phyloP scores from a whole-genome alignment of 2,797 vertebrate genomes.

The Taeniopygia guttata region DNA sequence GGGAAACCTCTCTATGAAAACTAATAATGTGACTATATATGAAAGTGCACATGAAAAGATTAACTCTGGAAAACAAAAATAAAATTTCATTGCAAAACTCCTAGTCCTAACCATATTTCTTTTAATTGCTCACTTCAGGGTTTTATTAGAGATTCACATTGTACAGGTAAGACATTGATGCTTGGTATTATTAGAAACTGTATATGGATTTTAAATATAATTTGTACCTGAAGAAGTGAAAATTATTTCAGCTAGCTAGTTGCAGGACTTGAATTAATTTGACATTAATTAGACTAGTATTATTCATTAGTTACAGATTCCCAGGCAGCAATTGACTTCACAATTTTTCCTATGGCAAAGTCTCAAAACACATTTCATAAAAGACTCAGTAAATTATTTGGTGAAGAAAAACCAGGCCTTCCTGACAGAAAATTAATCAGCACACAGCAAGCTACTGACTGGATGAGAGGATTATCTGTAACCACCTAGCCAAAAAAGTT shows the following conservation, averaged over 20 bases:
- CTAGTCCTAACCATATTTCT: not conserved
- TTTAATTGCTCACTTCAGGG: not conserved
- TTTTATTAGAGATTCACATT: not conserved
- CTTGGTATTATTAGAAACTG: not conserved
- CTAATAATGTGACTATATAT: not conserved
- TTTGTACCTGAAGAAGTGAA: constrained; percentile 12
- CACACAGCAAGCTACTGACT: not conserved
- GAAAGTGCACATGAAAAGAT: not conserved
- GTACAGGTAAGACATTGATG: not conserved
- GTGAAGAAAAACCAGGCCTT: not conserved
- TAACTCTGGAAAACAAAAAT: not conserved
- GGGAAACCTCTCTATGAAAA: not conserved
- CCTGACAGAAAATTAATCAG: constrained; percentile 24
- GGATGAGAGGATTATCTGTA: not conserved
- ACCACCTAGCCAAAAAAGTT: not conserved
- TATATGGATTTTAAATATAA: not conserved
- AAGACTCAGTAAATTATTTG: not conserved
- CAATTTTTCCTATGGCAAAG: not conserved
- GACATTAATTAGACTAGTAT: constrained; percentile 34
- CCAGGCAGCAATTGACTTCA: not conserved
- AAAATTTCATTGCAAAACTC: not conserved
- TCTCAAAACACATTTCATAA: constrained; percentile 24
- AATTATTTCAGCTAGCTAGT: constrained; percentile 15
- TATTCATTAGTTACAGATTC: constrained; percentile 46
- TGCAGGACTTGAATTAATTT: constrained; percentile 16